Evolutionary conservation across 2,797 vertebrate genomes (phyloP).

Genomic region (Phrynocephalus forsythii): DNA sequence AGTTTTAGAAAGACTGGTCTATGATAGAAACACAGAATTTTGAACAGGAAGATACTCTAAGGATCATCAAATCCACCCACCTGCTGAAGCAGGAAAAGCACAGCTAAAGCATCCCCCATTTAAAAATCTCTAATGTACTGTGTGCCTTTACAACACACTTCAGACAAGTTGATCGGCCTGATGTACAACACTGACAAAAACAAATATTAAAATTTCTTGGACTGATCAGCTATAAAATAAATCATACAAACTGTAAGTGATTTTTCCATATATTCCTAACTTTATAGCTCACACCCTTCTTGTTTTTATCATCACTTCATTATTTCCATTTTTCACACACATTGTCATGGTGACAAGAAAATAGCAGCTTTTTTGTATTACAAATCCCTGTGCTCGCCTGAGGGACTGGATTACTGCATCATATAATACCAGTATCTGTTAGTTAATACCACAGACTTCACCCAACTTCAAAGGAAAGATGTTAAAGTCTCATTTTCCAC

Average conservation of each 20-base stretch:
- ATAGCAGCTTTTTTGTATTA: constrained; percentile 71
- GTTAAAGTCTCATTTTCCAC: constrained; percentile 82
- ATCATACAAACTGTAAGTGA: not conserved
- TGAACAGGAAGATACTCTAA: too few relatives aligned
- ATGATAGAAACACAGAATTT: too few relatives aligned
- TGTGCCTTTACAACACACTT: not conserved
- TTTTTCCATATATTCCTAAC: constrained; percentile 56
- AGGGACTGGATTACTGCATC: constrained; percentile 76
- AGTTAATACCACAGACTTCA: constrained; percentile 79
- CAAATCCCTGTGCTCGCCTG: constrained; percentile 67
- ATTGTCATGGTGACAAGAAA: constrained; percentile 72
- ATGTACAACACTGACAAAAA: not conserved
- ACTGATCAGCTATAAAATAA: not conserved
- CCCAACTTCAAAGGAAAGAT: constrained; percentile 80
- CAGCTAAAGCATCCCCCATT: too few relatives aligned
- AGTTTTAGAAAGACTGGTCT: not conserved
- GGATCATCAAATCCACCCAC: too few relatives aligned
- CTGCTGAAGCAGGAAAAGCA: too few relatives aligned
- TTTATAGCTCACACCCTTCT: constrained; percentile 56
- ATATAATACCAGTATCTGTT: constrained; percentile 78
- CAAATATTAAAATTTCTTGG: not conserved
- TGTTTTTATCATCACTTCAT: constrained; percentile 65
- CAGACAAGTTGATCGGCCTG: too few relatives aligned
- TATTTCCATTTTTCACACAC: constrained; percentile 64
- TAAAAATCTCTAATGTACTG: not conserved